Evolutionary conservation across 2,797 vertebrate species (phyloP), one percentile per base, ranked within the genome.

Genomic region (Tokudaia tokunoshimensis): DNA sequence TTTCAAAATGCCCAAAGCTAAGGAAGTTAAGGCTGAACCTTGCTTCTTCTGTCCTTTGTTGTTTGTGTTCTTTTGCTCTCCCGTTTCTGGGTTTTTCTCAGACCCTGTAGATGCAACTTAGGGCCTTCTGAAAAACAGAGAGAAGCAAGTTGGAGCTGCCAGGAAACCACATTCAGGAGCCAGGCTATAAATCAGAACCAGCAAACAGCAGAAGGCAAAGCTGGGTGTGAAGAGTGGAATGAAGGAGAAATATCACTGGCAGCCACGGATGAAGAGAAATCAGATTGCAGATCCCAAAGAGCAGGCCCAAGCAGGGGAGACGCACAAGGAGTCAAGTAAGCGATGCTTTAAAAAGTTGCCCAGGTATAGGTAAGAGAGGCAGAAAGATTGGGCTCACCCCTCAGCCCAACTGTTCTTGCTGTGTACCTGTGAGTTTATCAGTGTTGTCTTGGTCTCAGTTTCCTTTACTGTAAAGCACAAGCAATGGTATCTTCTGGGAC

Each of bases 401-500:
- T 34, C 22, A 6, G 0, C 31, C 57, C 50, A 11, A 31, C 29
- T 22, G 50, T 37, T 70, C 67, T 59, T 5, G 12, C 0, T 9
- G 4, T 19, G 37, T 4, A 31, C 9, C 57, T 37, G 10, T 1
- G 3, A 72, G 13, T n/a, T 55, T 91, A 24, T 37, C 59, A 34
- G 50, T 89, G 52, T 50, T 70, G 31, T 55, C 22, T 92, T 47
- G 74, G 70, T 24, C 80, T 94, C 78, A 14, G 10, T 86, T 86
- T 81, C 26, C 63, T 83, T 37, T 70, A n/a, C 50, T 80, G 1
- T 24, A 67, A 67, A 70, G 61, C 41, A 20, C 3, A 13, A 89
- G 6, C 31, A 17, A 55, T 0, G 0, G 11, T 59, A 47, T 65
- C 59, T 34, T 74, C 78, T 34, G n/a, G 84, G 81, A 92, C 24